phyloP scores from a whole-genome alignment of 2,113 vertebrate species.

The Catagonus wagneri region DNA sequence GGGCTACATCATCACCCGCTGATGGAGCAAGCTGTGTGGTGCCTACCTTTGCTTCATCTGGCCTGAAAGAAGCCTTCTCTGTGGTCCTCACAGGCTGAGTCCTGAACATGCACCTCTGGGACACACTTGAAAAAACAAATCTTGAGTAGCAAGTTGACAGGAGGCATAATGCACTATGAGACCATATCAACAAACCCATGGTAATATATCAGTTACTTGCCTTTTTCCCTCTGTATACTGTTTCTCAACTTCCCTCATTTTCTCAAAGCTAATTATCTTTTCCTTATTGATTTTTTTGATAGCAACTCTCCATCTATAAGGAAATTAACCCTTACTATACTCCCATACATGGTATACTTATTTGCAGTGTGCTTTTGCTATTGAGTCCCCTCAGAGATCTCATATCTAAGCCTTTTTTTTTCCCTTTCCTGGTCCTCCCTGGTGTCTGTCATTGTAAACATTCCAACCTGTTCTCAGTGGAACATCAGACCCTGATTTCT shows the following conservation, averaged over 20 bases:
- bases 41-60: background rate
- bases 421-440: background rate
- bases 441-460: background rate
- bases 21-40: background rate
- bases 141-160: background rate
- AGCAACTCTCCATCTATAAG: background rate
- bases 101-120: background rate
- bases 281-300: background rate
- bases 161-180: background rate
- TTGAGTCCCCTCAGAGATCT: background rate
- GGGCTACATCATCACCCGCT: background rate
- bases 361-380: background rate
- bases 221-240: background rate
- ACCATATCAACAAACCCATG: background rate
- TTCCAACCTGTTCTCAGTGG: background rate
- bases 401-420: background rate
- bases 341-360: background rate
- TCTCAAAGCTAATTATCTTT: background rate
- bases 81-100: background rate
- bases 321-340: background rate
- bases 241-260: background rate
- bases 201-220: background rate
- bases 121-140: background rate
- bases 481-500: background rate
- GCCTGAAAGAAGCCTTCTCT: background rate